These are phyloP conservation scores for Pseudocheirus occidentalis DNA, from an alignment of 2,797 vertebrate species.

Conservation along the genomic window DNA sequence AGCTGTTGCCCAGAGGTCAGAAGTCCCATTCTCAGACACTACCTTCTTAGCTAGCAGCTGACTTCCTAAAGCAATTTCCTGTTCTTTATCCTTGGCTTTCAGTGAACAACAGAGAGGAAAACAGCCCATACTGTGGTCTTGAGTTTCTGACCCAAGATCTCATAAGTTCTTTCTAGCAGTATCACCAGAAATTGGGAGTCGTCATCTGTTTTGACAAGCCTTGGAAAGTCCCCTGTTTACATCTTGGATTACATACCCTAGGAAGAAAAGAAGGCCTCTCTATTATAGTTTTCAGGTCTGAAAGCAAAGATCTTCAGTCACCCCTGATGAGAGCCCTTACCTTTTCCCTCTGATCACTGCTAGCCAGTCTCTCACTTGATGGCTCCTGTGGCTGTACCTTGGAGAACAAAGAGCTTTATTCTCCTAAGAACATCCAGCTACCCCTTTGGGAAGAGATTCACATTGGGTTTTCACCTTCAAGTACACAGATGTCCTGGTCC, in stretches of 20 bases:
- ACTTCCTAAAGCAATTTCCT: background rate
- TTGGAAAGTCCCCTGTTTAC: background rate
- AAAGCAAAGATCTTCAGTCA: background rate
- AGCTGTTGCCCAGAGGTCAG: background rate
- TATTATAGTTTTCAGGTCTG: background rate
- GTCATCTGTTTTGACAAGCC: background rate
- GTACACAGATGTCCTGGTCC: background rate
- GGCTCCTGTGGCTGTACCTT: background rate
- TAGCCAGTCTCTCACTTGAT: background rate
- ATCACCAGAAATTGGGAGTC: background rate
- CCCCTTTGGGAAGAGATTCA: background rate
- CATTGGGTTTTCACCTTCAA: background rate
- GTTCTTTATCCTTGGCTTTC: background rate
- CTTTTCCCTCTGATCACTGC: background rate
- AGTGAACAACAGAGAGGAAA: background rate
- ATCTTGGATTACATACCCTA: background rate
- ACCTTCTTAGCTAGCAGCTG: background rate
- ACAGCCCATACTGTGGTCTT: background rate
- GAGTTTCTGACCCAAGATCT: background rate
- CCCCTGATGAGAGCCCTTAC: background rate
- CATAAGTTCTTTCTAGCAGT: background rate
- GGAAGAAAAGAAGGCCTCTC: background rate
- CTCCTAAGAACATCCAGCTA: background rate
- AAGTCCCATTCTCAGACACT: background rate
- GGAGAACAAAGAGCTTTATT: background rate